Conservation (phyloP, 2,888 invertebrate genomes). For the Andrena fulva region DNA sequence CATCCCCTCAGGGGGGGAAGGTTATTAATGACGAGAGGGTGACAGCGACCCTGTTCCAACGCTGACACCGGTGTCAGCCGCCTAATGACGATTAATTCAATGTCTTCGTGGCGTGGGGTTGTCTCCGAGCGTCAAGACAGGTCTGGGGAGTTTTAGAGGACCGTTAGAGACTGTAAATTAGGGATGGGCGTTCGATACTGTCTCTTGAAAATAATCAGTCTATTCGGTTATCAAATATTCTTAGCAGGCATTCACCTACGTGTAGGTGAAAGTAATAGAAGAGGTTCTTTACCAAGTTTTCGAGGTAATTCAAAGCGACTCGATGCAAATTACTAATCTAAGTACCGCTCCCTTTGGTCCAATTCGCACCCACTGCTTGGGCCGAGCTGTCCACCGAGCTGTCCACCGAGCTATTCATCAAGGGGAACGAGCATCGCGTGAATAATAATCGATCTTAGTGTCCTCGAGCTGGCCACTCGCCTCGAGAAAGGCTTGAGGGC, state of each 20-base stretch:
- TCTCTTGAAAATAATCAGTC: no score
- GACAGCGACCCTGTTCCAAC: conserved; percentile 53
- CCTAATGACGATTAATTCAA: conserved; percentile 76
- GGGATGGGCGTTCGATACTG: no score
- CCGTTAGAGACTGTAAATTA: conserved; percentile 7
- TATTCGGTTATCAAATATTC: no score
- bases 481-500: background rate
- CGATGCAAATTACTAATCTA: no score
- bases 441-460: conserved; percentile 57
- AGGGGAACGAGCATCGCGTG: conserved; percentile 42
- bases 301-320: no score
- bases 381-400: conserved; percentile 25
- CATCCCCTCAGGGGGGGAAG: conserved; percentile 22
- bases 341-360: conserved; percentile 10
- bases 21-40: conserved; percentile 73
- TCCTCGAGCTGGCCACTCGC: conserved; percentile 18
- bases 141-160: conserved; percentile 39
- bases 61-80: conserved; percentile 55
- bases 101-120: conserved; percentile 62
- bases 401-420: conserved; percentile 62
- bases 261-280: no score
- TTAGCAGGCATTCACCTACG: no score
- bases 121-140: conserved; percentile 48
- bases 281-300: no score
- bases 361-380: conserved; percentile 36